Conservation (phyloP, 2,888 invertebrate species). For the Tridacna crocea region DNA sequence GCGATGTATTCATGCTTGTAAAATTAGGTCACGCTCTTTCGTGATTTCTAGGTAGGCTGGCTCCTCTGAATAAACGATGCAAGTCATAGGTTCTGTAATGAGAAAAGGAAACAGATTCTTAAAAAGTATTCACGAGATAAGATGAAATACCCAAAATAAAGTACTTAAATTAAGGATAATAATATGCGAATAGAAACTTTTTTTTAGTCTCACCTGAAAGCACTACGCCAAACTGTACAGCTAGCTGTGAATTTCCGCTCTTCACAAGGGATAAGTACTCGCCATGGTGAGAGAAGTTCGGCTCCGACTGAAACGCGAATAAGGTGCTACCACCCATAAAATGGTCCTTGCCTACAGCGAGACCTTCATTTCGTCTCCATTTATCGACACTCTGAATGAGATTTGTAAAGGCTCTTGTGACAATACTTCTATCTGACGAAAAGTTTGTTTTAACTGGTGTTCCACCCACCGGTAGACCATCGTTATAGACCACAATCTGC, state of each 20-base stretch:
- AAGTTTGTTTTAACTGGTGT: conserved; percentile 28
- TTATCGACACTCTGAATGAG: conserved; percentile 35
- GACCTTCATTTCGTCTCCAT: conserved; percentile 47
- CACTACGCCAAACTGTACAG: conserved; percentile 24
- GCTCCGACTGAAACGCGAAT: conserved; percentile 40
- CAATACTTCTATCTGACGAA: neutral
- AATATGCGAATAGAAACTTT: neutral
- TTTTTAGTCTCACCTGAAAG: conserved; percentile 26
- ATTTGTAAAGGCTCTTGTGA: conserved; percentile 35
- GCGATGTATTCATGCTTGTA: conserved; percentile 26
- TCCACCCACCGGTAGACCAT: conserved; percentile 32
- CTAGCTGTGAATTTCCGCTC: conserved; percentile 17
- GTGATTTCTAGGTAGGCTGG: conserved; percentile 24
- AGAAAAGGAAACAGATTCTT: neutral
- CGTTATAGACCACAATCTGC: conserved; percentile 17
- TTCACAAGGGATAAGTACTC: conserved; percentile 31
- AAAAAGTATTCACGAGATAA: neutral
- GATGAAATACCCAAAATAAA: neutral
- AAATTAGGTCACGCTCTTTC: conserved; percentile 24
- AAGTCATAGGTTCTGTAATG: conserved; percentile 40
- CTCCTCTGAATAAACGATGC: conserved; percentile 15
- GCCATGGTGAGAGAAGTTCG: conserved; percentile 38
- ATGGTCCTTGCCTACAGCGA: conserved; percentile 19
- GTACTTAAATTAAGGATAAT: neutral
- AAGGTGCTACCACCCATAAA: conserved; percentile 31